Evolutionary conservation across 2,797 vertebrate genomes (phyloP), one percentile per base, ranked within the genome.

Genomic region (Okamejei kenojei): DNA sequence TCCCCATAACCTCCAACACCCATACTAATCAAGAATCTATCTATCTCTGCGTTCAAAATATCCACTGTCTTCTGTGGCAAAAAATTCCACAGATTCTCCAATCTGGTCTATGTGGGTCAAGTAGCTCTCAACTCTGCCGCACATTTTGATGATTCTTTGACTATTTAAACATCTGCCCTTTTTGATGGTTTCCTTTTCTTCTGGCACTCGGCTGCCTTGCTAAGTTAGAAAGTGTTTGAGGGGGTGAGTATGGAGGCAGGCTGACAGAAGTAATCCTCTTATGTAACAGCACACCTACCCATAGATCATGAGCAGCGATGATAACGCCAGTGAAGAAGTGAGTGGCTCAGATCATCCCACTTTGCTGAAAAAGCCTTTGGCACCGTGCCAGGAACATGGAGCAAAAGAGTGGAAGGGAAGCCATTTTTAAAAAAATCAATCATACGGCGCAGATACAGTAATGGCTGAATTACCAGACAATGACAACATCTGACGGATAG

Each of bases 211-310:
- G 8, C 29, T 32, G 61, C 63, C 21, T n/a, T 88, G n/a, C 19
- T 58, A 23, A 26, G 68, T 88, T 88, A 65, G 65, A 29, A 13
- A 23, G 63, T 90, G 65, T n/a, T 35, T 90, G 63, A 68, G 63
- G 86, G 32, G 86, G 61, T 90, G 86, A 63, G 86, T 90, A 71
- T 35, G 86, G 86, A 38, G 86, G 86, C 68, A 61, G 68, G 13
- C 15, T 90, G 86, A 71, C 19, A 90, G 32, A 65, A 71, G 6
- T 71, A 35, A 68, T 38, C 15, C 86, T 90, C 17, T 90, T 90
- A 90, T 71, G 63, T 21, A 68, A 71, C 68, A 90, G 65, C 65
- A 71, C 7, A 23, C 86, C 63, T 90, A 35, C 86, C 35, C 9
- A n/a, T 38, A 90, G 32, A 38, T 35, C 65, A 68, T 29, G 19